Base-by-base conservation (phyloP, 1,140 invertebrate genomes). In the Magallana angulata region DNA sequence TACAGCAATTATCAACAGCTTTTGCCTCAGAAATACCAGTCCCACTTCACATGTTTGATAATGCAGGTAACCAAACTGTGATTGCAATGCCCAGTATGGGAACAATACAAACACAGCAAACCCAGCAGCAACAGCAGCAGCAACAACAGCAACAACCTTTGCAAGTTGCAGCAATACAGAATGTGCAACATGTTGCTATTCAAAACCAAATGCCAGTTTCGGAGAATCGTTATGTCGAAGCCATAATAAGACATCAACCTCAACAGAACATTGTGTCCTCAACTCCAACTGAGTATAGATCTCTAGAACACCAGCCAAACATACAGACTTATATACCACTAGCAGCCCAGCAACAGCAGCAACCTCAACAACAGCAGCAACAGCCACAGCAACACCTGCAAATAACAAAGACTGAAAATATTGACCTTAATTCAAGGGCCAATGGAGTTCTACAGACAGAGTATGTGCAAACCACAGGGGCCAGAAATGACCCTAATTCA, bases 111-210 rank as follows among this genome's bases (percentile, higher is more conserved):
- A 58, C 80, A 60, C 87, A 90, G 36, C 91, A 91, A 36, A 89
- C 90, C 56, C 90, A 91, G 56, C 89, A 91, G n/a, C 89, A 90
- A 82, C 88, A 91, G 36, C 88, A 88, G 36, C 91, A 87, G n/a
- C 88, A 88, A 18, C 87, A 89, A 58, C 90, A 86, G 48, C 87
- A 57, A 58, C 90, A 82, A 82, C 84, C 36, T 76, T 14, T 36
- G 48, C 84, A 85, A 58, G 62, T 68, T n/a, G 57, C 84, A 18
- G 30, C 83, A n/a, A 82, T 82, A 57, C 81, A 82, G 18, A 82
- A 82, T 82, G 57, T 82, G 57, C 81, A 82, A 57, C 81, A 82
- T 57, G 57, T 58, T 57, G 48, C 81, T 57, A 57, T 82, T n/a
- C 48, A 57, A 57, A 84, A 84, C 56, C 84, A 85, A 56, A 85